Evolutionary conservation across 2,113 vertebrate genomes (phyloP).

Genomic region (Forbesichthys papilliferus): DNA sequence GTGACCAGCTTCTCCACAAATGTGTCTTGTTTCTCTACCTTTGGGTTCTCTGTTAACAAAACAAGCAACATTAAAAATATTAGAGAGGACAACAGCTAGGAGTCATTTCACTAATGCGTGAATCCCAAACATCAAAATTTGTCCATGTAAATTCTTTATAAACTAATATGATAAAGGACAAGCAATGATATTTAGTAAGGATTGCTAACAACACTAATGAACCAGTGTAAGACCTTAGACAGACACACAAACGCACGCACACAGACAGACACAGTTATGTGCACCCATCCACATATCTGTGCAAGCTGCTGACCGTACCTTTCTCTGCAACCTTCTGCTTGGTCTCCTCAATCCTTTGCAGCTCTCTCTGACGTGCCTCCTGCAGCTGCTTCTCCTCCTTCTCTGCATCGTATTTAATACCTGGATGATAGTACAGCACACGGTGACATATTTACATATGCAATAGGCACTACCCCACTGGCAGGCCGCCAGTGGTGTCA

Average conservation of each 20-base stretch:
- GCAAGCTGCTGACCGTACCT: slow-evolving; percentile 85
- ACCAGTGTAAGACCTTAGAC: not conserved
- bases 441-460: no score
- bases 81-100: not conserved
- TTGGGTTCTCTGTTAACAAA: slow-evolving; percentile 80
- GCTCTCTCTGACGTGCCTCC: slow-evolving; percentile 89
- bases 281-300: not conserved
- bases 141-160: no score
- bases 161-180: no score
- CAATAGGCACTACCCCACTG: no score
- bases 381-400: slow-evolving; percentile 91
- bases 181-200: no score
- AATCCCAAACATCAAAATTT: no score
- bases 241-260: slow-evolving; percentile 7
- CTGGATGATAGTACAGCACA: slow-evolving; percentile 72
- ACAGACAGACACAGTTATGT: not conserved
- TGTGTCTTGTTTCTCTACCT: slow-evolving; percentile 87
- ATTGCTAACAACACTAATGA: not conserved
- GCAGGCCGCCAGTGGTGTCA: no score
- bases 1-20: slow-evolving; percentile 96
- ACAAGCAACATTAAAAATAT: not conserved
- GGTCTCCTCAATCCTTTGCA: slow-evolving; percentile 94
- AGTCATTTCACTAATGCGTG: no score
- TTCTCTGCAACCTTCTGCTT: slow-evolving; percentile 90
- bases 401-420: slow-evolving; percentile 93